Evolutionary conservation across 2,113 vertebrate species (phyloP), one percentile per base, ranked within the genome.

Genomic region (Chauna torquata): DNA sequence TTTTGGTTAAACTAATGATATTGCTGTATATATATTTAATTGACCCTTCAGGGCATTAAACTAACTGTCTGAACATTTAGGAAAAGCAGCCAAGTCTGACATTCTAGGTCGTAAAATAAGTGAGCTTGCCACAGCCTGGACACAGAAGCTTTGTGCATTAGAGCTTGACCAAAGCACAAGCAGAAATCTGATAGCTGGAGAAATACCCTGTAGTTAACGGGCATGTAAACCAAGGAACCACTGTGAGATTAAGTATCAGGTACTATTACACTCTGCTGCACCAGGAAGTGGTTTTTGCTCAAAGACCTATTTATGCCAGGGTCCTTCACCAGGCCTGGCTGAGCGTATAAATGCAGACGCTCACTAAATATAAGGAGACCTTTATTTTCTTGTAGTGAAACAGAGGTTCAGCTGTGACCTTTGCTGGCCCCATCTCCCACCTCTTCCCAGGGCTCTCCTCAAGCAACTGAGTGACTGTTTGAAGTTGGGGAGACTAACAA

Each of bases 31-130:
- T 75, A 74, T 82, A 47, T 86, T 95, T 93, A 94, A 90, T 92
- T 94, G 87, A 96, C 75, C 66, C 88, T 91, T 91, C 49, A 57
- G 78, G 85, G 78, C 40, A 90, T 90, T 94, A 91, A 92, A 76
- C n/a, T 79, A 87, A 71, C 82, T 79, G 55, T 57, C 61, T 86
- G 93, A 94, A 90, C 47, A 64, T 69, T 93, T 81, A 85, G 75
- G 66, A 92, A 92, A 96, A 91, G 92, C 90, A 88, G 78, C 69
- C 92, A 92, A 91, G 57, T 94, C 82, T 96, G 92, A 90, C 76
- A 74, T 19, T 16, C 19, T 36, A 25, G 86, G 65, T 59, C 3
- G 4, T 88, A 86, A 96, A 97, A 83, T 32, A 55, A 86, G 47
- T 44, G 58, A 85, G 32, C 66, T 94, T 94, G 69, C 81, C 70